Conservation (phyloP, 2,797 vertebrate species). For the Sparus aurata region DNA sequence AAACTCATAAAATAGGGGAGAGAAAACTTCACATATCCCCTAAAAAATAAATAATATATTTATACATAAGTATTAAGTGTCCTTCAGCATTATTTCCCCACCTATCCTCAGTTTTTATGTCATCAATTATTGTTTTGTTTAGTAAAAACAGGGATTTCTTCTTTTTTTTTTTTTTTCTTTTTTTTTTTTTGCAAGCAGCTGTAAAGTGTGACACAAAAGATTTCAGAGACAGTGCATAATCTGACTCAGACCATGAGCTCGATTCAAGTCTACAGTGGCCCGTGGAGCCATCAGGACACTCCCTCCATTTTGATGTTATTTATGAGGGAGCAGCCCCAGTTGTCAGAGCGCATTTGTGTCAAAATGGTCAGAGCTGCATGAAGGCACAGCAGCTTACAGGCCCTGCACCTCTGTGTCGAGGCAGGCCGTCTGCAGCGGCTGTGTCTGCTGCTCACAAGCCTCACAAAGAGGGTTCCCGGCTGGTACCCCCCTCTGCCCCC, state of each 20-base stretch:
- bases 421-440: slow-evolving; percentile 70
- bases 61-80: not conserved
- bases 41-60: not conserved
- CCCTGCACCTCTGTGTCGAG: slow-evolving; percentile 77
- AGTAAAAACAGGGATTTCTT: slow-evolving; percentile 25
- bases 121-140: slow-evolving; percentile 31
- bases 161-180: no score
- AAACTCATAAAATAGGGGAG: not conserved
- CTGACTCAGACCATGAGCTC: slow-evolving; percentile 69
- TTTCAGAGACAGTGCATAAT: slow-evolving; percentile 68
- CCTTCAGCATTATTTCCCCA: not conserved
- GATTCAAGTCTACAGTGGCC: slow-evolving; percentile 77
- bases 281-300: slow-evolving; percentile 75
- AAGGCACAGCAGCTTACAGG: slow-evolving; percentile 84
- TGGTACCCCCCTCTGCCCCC: slow-evolving; percentile 48
- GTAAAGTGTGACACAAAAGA: slow-evolving; percentile 70
- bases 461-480: slow-evolving; percentile 75
- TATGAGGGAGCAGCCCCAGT: slow-evolving; percentile 87
- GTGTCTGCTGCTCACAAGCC: slow-evolving; percentile 72
- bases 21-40: not conserved
- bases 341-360: slow-evolving; percentile 88
- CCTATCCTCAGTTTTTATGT: not conserved
- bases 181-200: slow-evolving; percentile 59
- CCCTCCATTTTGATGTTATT: slow-evolving; percentile 87
- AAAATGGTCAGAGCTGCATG: slow-evolving; percentile 88